phyloP scores from a whole-genome alignment of 2,797 vertebrate species.

The Etheostoma perlongum region DNA sequence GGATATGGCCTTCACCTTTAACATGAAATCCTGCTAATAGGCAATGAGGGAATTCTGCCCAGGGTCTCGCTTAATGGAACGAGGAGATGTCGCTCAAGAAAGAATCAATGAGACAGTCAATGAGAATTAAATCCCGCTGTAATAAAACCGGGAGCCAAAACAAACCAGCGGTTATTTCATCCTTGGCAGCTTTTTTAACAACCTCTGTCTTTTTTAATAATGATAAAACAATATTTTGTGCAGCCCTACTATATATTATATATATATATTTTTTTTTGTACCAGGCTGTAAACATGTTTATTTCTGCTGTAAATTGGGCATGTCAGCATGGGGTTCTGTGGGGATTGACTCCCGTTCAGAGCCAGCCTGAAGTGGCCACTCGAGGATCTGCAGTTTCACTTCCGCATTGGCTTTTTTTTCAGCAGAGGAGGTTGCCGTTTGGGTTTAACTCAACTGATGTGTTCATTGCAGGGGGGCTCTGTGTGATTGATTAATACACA shows the following conservation, averaged over 20 bases:
- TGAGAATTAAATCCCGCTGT: slow-evolving; percentile 49
- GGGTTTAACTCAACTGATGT: too few relatives aligned
- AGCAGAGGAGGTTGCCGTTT: too few relatives aligned
- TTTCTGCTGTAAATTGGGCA: too few relatives aligned
- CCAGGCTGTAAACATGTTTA: too few relatives aligned
- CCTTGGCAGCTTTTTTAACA: slow-evolving; percentile 1
- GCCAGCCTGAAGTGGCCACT: too few relatives aligned
- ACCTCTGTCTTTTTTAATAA: neutral
- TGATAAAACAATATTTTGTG: too few relatives aligned
- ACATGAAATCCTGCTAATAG: slow-evolving; percentile 49
- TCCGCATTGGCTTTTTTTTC: too few relatives aligned
- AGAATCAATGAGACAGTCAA: slow-evolving; percentile 45
- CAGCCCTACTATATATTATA: too few relatives aligned
- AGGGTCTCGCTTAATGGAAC: slow-evolving; percentile 44
- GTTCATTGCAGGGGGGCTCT: neutral
- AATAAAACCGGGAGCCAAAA: slow-evolving; percentile 28
- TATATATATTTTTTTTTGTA: too few relatives aligned
- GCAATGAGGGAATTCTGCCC: slow-evolving; percentile 47
- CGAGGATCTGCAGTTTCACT: too few relatives aligned
- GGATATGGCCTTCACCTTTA: slow-evolving; percentile 52
- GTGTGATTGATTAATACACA: neutral
- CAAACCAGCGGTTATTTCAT: slow-evolving; percentile 22
- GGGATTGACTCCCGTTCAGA: too few relatives aligned
- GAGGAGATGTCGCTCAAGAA: slow-evolving; percentile 47
- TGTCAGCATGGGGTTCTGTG: too few relatives aligned